phyloP scores from a whole-genome alignment of 2,113 vertebrate species.

The Halcyon malimbica region DNA sequence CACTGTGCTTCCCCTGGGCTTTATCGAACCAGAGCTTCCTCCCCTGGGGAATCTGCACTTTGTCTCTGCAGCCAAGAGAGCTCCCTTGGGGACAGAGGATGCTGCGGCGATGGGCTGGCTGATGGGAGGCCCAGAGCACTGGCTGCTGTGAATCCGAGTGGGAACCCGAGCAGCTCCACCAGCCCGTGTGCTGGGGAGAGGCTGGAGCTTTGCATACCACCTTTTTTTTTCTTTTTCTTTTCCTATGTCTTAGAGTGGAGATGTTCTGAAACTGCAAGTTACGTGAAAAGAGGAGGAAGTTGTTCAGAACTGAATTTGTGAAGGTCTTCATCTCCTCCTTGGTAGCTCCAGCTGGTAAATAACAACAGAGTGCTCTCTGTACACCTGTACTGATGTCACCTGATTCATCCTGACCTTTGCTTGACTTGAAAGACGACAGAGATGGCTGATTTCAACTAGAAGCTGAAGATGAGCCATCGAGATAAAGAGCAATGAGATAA shows the following conservation, averaged over 20 bases:
- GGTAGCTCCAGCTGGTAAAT: not conserved
- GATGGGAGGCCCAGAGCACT: not conserved
- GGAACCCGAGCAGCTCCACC: not conserved
- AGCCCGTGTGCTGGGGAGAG: not conserved
- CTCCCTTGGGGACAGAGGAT: not conserved
- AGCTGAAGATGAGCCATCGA: not conserved
- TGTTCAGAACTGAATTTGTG: not conserved
- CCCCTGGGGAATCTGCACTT: not conserved
- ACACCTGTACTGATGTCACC: not conserved
- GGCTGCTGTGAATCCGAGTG: not conserved
- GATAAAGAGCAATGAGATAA: not conserved
- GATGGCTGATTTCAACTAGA: not conserved
- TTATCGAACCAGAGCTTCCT: accelerated
- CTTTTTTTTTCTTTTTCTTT: too few species aligned
- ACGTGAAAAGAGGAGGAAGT: not conserved
- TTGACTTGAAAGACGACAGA: not conserved
- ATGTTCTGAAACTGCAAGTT: not conserved
- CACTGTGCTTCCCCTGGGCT: not conserved
- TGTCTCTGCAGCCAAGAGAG: not conserved
- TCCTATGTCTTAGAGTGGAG: accelerated
- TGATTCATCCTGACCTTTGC: not conserved
- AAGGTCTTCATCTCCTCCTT: not conserved
- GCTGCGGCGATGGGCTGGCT: not conserved
- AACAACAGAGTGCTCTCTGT: not conserved
- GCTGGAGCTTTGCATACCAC: not conserved